phyloP scores from a whole-genome alignment of 1,140 invertebrate genomes.

The Philopotamus ludificatus region DNA sequence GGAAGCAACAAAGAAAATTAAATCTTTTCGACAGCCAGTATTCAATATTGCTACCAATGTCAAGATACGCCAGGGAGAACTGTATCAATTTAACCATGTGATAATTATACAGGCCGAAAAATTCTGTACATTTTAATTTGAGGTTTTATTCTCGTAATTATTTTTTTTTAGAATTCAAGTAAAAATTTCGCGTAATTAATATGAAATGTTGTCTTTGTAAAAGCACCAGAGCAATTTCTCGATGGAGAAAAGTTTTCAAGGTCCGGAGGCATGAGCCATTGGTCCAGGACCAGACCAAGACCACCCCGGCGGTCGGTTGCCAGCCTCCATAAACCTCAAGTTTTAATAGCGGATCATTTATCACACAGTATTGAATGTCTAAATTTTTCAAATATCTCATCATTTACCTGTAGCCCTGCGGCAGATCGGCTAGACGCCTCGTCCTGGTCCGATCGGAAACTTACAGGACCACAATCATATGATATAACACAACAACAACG shows the following conservation, averaged over 20 bases:
- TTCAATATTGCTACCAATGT: no score
- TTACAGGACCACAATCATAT: not conserved
- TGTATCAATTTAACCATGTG: no score
- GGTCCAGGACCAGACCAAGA: not conserved
- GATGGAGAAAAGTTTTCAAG: not conserved
- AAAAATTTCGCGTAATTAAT: no score
- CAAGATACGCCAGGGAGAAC: no score
- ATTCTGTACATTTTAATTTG: no score
- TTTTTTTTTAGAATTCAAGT: no score
- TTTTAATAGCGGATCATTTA: conserved; percentile 21
- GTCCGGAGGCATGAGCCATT: not conserved
- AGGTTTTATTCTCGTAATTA: no score
- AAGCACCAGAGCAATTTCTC: no score
- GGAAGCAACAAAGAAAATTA: no score
- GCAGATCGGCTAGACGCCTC: not conserved
- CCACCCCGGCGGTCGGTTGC: conserved; percentile 1
- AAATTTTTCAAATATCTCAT: conserved; percentile 25
- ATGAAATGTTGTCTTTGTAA: no score
- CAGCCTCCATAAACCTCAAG: conserved; percentile 15
- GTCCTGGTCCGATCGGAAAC: not conserved
- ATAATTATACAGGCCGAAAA: no score
- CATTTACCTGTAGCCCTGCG: conserved; percentile 9
- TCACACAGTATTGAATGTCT: conserved; percentile 20
- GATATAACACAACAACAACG: not conserved
- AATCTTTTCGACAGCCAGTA: no score